phyloP scores from a whole-genome alignment of 2,888 invertebrate genomes.

The Epiblema foenella region DNA sequence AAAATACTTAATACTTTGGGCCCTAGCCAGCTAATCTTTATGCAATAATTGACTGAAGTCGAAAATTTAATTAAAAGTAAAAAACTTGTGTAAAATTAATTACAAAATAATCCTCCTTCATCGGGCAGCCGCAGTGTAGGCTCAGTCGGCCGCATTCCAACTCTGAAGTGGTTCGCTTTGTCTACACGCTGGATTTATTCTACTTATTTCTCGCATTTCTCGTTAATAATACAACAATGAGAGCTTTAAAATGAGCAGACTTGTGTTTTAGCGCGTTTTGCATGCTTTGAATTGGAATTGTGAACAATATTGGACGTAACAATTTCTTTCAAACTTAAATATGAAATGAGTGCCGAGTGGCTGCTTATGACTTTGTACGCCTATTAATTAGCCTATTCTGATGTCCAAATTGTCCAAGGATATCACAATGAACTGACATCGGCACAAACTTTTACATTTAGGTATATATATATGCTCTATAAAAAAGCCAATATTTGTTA shows the following conservation, averaged over 20 bases:
- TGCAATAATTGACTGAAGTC: too few relatives aligned
- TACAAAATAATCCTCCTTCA: neutral
- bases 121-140: constrained; percentile 22
- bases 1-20: too few relatives aligned
- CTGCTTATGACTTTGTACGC: too few relatives aligned
- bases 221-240: constrained; percentile 58
- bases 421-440: too few relatives aligned
- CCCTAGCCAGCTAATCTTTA: too few relatives aligned
- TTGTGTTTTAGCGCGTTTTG: constrained; percentile 13
- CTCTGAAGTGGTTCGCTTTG: constrained; percentile 59
- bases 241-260: constrained; percentile 28
- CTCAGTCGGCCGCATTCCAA: constrained; percentile 50
- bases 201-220: constrained; percentile 54
- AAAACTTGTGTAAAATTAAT: too few relatives aligned
- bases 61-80: too few relatives aligned
- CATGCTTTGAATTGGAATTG: constrained; percentile 2
- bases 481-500: too few relatives aligned
- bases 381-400: too few relatives aligned
- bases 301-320: neutral
- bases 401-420: too few relatives aligned
- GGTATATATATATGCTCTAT: too few relatives aligned
- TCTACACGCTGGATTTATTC: constrained; percentile 61
- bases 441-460: too few relatives aligned
- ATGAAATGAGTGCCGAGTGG: neutral
- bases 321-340: neutral